phyloP scores from a whole-genome alignment of 2,113 vertebrate species.

The Dicrurus megarhynchus region DNA sequence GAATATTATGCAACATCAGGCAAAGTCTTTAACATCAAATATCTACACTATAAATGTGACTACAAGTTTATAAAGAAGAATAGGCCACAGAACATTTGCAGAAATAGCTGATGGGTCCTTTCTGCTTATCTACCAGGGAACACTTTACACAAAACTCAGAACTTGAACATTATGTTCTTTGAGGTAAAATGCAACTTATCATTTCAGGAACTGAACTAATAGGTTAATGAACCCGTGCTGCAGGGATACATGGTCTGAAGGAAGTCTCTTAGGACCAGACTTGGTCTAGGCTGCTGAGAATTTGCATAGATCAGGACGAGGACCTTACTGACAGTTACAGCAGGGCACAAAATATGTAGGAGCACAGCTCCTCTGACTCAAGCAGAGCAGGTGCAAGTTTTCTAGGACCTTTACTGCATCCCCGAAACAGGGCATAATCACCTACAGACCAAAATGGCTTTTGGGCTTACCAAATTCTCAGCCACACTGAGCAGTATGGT shows the following conservation, averaged over 20 bases:
- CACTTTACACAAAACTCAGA: not conserved
- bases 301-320: not conserved
- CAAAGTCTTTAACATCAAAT: not conserved
- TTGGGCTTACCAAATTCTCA: not conserved
- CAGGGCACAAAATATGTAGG: not conserved
- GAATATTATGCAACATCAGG: not conserved
- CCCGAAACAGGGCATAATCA: not conserved
- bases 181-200: not conserved
- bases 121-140: not conserved
- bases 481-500: not conserved
- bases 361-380: not conserved
- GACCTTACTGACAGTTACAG: not conserved
- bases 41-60: not conserved
- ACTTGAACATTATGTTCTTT: not conserved
- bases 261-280: not conserved
- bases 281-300: not conserved
- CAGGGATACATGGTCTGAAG: not conserved
- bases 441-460: not conserved
- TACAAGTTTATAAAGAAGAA: not conserved
- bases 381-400: not conserved
- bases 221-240: not conserved
- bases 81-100: accelerated
- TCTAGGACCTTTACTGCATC: not conserved
- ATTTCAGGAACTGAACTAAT: not conserved
- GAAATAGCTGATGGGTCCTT: not conserved